Base-by-base conservation (phyloP, 30 jellyfish, hydroid and myxozoan species). In the Turritopsis dohrnii region DNA sequence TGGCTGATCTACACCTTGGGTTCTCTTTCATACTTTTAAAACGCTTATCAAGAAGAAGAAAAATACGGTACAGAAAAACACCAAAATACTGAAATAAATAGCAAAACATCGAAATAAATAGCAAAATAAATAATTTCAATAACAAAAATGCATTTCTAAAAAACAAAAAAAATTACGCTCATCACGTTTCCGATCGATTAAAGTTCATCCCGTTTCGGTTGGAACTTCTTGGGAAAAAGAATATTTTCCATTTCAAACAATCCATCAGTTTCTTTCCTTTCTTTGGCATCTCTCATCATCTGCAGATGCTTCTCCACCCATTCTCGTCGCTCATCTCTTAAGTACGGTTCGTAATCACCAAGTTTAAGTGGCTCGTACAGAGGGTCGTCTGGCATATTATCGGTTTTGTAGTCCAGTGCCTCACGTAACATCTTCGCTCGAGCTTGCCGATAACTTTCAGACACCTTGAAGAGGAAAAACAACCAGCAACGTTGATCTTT, bases 251-350 rank as follows among this genome's bases (percentile, higher is more conserved):
- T 27, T 29, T 74, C 54, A n/a, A 24, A 17, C 7, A 74, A 18
- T 16, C 83, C 83, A 24, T 74, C 60, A 13, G 28, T 22, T 27
- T 0, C 41, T 22, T 29, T 52, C 24, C 24, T 24, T 30, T 74
- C 21, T 74, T 3, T 26, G 20, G 26, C 53, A 29, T 29, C 65
- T 74, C 83, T 26, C 54, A 74, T 74, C 21, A 23, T 24, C 24
- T 74, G 83, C 65, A 74, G 41, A 24, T 74, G 83, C n/a, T 74
- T 74, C 54, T 74, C 65, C 54, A 74, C 83, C 83, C 83, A 74
- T 16, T 74, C 83, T 74, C 83, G 72, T 24, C 24, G 53, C 8
- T 74, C 65, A n/a, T 26, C 65, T 29, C 24, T 74, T 71, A 74
- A 29, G 41, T 74, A 74, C 16, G 54, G n/a, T 13, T 22, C 83